phyloP scores from a whole-genome alignment of 2,888 invertebrate genomes.

The Apamea monoglypha region DNA sequence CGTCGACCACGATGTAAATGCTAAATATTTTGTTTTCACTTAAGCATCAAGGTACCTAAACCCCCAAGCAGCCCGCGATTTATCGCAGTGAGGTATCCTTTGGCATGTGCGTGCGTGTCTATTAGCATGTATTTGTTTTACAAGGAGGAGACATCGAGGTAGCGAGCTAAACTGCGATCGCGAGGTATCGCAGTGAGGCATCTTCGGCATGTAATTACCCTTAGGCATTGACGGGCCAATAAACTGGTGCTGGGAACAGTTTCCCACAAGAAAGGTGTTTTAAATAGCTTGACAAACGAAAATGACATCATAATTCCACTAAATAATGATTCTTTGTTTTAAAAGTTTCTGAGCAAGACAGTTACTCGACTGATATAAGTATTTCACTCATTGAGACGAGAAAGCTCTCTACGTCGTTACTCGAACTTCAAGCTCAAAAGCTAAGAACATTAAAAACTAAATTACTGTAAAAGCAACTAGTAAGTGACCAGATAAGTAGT shows the following conservation, averaged over 20 bases:
- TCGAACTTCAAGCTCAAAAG: conserved; percentile 3
- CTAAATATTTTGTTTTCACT: neutral
- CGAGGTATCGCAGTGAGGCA: neutral
- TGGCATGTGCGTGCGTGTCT: neutral
- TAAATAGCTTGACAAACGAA: neutral
- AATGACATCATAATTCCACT: neutral
- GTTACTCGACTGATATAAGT: neutral
- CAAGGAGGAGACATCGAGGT: neutral
- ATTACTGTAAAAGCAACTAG: neutral
- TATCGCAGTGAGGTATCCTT: neutral
- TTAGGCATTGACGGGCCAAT: neutral
- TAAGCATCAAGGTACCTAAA: neutral
- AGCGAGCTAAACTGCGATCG: neutral
- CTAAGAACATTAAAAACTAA: conserved; percentile 10
- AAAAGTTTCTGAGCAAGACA: neutral
- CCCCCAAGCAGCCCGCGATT: neutral
- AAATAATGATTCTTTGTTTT: neutral
- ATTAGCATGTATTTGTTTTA: neutral
- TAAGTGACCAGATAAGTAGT: neutral
- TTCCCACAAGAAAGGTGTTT: neutral
- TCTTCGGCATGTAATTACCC: neutral
- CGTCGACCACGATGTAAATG: neutral
- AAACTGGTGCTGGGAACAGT: neutral
- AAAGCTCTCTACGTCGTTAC: neutral
- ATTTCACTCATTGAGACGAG: neutral